Base-by-base conservation (phyloP, 1,140 invertebrate species). In the Drosophila bifasciata region DNA sequence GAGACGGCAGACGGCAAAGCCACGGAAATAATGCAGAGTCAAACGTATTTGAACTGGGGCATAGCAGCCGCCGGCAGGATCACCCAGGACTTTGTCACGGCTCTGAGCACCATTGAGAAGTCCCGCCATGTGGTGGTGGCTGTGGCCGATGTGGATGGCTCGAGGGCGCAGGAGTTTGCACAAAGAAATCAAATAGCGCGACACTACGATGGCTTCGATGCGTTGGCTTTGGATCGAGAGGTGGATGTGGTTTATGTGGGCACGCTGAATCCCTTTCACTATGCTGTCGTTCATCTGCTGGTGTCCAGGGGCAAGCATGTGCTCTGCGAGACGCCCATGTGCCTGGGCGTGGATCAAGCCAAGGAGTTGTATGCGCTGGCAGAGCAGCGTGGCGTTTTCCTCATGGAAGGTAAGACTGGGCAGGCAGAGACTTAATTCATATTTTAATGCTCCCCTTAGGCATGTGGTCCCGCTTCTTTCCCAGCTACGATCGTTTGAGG, bases 201-300 rank as follows among this genome's bases (percentile, higher is more conserved):
- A 36, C 93, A 93, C 9, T 97, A 97, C 81, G 95, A 94, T 67
- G 94, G 93, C 44, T 98, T 97, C 92, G 93, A 94, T 78, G 93
- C 94, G 25, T 91, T 98, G 2, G 95, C 95, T 1, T 91, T 93
- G 79, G 95, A 97, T 93, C 81, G 93, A 36, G 92, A 96, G 72
- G 93, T 98, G 78, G 96, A 97, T 90, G 93, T 97, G 41, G 95
- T 97, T 5, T 97, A 97, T 92, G 93, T 97, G 81, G 96, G 96
- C 64, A 93, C 94, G 0, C 91, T 97, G 9, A 95, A 96, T 91
- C 92, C 94, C 11, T 92, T 94, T 50, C 97, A 97, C 91, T 94
- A 94, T 71, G 92, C 94, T 51, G 89, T 96, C 36, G 93, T 93
- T 28, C 95, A 95, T 85, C 76, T 96, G 80, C 95, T 97, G 93